Base-by-base conservation (phyloP, 2,888 invertebrate genomes). In the Slavum lentiscoides region DNA sequence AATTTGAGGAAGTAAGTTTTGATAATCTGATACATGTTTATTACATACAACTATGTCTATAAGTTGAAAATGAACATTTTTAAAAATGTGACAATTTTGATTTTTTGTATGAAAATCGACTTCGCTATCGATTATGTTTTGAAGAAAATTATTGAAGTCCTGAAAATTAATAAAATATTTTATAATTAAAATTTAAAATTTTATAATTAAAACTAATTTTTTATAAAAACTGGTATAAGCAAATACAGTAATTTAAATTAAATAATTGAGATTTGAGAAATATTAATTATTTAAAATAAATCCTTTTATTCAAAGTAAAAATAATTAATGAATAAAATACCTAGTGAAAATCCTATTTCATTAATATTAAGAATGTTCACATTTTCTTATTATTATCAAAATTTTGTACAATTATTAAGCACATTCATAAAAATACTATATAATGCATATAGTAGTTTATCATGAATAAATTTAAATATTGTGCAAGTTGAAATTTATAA, bases 71-170 rank as follows among this genome's bases (percentile, higher is more conserved):
- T 80, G 70, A 23, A 80, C 72, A 43, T 66, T 80, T 58, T 66
- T 72, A 13, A 64, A 80, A 64, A 70, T 23, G 43, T 43, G 53
- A 66, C 19, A 80, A 23, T 64, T 21, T 21, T 55, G 21, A 5
- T 64, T 19, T 62, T 80, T 62, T 23, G 43, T 64, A 58, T 13
- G 37, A 58, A 17, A 43, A 1, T 64, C 19, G 15, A 64, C 58
- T 49, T 55, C 39, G 23, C 62, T 19, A 39, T 66, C 43, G 0
- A 72, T 58, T 64, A 30, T 70, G 58, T 53, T 72, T 15, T 43
- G 39, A 55, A 80, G 64, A 55, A 72, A 80, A 80, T 7, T 64
- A 70, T 66, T 66, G 9, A 80, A 64, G n/a, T 80, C 58, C 80
- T 80, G 58, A 72, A 80, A 69, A 72, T 13, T 21, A 80, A 69